Conservation (phyloP, 2,113 vertebrate genomes). For the Regulus satrapa region DNA sequence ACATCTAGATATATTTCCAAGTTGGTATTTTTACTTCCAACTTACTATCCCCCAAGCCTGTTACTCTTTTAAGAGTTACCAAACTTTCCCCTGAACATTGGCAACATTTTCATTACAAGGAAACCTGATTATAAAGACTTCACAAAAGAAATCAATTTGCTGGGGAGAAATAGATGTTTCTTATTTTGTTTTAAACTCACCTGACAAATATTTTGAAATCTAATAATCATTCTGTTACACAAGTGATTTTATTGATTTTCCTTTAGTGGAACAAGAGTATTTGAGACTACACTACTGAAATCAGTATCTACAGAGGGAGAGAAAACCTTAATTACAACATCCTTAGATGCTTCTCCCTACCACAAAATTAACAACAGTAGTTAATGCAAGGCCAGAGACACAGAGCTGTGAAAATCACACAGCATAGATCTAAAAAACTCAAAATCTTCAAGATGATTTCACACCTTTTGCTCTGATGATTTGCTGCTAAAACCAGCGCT, state of each 20-base stretch:
- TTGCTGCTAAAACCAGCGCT: not conserved
- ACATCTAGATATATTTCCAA: not conserved
- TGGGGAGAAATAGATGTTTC: not conserved
- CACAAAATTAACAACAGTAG: not conserved
- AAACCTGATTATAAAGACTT: not conserved
- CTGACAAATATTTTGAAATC: not conserved
- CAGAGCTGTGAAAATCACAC: not conserved
- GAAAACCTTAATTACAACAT: not conserved
- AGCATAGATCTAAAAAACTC: not conserved
- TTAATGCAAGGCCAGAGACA: not conserved
- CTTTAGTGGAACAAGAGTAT: not conserved
- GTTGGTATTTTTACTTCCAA: not conserved
- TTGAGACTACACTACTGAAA: not conserved
- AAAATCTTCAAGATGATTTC: not conserved
- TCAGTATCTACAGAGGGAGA: fast-evolving
- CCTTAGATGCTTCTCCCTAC: not conserved
- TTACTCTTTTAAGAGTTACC: not conserved
- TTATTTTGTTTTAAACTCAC: not conserved
- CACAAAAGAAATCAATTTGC: not conserved
- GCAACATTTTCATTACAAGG: not conserved
- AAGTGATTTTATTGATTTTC: not conserved
- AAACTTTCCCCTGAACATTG: not conserved
- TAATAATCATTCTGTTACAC: not conserved
- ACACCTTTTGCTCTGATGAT: not conserved
- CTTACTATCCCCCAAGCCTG: not conserved